phyloP scores from a whole-genome alignment of 2,113 vertebrate species.

The Sphyrna mokarran region DNA sequence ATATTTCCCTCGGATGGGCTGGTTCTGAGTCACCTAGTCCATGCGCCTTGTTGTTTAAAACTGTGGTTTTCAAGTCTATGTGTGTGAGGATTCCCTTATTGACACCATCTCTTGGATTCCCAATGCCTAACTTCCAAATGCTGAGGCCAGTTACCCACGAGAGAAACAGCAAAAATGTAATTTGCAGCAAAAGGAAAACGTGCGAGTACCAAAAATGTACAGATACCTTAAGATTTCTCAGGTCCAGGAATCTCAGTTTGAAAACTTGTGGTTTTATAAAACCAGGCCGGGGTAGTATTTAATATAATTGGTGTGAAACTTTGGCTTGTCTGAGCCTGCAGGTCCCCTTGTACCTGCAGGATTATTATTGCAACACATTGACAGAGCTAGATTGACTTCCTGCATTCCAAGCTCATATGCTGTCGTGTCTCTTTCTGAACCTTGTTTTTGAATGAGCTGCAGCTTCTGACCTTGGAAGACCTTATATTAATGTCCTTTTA shows the following conservation, averaged over 20 bases:
- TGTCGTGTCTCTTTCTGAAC: not conserved
- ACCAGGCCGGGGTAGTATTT: not conserved
- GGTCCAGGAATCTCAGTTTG: not conserved
- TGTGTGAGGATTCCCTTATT: not conserved
- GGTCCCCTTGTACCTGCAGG: not conserved
- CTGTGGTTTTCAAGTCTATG: not conserved
- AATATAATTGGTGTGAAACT: not conserved
- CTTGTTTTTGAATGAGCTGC: not conserved
- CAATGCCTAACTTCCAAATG: not conserved
- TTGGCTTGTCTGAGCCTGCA: not conserved
- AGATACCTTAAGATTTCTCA: not conserved
- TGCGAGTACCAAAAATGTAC: not conserved
- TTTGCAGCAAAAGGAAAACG: not conserved
- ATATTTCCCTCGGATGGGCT: slow-evolving; percentile 1
- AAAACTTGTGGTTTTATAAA: not conserved
- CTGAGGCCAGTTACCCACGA: not conserved
- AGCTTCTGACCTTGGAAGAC: not conserved
- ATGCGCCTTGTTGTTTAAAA: not conserved
- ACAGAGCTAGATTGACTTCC: not conserved
- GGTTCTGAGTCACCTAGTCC: not conserved
- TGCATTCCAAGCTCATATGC: not conserved
- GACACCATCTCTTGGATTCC: not conserved
- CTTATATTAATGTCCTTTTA: not conserved
- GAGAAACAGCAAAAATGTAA: not conserved
- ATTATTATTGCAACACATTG: not conserved